phyloP scores from a whole-genome alignment of 2,113 vertebrate genomes.

The Syngnathus typhle region DNA sequence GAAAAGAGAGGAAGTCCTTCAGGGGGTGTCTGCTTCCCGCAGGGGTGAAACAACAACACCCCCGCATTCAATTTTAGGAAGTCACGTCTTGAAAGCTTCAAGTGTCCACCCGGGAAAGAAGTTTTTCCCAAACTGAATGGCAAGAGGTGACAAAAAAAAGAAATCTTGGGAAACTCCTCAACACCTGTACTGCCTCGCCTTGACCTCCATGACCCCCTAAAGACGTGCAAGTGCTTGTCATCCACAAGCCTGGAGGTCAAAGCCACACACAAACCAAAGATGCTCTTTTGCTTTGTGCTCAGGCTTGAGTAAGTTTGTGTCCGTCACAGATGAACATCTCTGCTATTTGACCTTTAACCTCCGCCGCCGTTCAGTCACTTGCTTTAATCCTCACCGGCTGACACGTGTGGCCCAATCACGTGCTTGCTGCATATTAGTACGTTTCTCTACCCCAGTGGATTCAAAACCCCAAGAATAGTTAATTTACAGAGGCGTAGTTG shows the following conservation, averaged over 20 bases:
- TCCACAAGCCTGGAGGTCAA: conserved; percentile 17
- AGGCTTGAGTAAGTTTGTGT: conserved; percentile 1
- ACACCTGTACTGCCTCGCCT: conserved; percentile 24
- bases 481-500: no score
- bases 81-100: conserved; percentile 1
- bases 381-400: conserved; percentile 25
- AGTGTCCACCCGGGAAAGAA: not conserved
- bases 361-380: not conserved
- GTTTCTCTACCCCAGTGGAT: not conserved
- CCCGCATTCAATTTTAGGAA: conserved; percentile 10
- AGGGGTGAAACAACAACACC: conserved; percentile 24
- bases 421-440: conserved; percentile 2
- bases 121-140: not conserved
- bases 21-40: conserved; percentile 44
- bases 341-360: conserved; percentile 50
- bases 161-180: not conserved
- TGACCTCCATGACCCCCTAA: conserved; percentile 2
- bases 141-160: not conserved
- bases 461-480: not conserved
- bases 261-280: conserved; percentile 6
- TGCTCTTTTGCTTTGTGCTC: conserved; percentile 9
- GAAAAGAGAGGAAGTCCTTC: conserved; percentile 35
- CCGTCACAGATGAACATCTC: conserved; percentile 14
- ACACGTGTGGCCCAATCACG: conserved; percentile 14
- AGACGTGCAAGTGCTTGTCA: conserved; percentile 24